A percentile compares a stretch with the other conserved stretches of the same genome.
Conservation (phyloP, 1,140 invertebrate species). For the Phenacoccus solenopsis region DNA sequence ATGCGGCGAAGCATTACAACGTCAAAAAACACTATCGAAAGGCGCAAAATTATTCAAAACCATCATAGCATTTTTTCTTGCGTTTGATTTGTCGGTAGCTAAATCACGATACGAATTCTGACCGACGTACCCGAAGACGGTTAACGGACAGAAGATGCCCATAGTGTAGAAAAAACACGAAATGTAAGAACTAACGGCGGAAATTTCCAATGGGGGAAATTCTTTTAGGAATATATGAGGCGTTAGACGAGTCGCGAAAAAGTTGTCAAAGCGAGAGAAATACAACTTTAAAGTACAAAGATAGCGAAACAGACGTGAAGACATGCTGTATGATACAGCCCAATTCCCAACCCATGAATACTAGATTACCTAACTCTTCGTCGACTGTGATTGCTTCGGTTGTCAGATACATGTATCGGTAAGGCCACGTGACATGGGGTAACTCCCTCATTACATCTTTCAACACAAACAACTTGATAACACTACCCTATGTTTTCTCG, state of each 20-base stretch:
- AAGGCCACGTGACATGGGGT: slow-evolving; percentile 15
- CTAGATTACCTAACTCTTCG: background rate
- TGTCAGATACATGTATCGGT: background rate
- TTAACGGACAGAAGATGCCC: too few relatives aligned
- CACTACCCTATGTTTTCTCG: background rate
- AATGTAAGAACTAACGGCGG: background rate
- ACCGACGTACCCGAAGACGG: background rate
- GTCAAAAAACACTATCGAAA: background rate
- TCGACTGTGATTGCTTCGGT: slow-evolving; percentile 8
- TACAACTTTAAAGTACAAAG: slow-evolving; percentile 9
- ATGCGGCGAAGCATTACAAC: background rate
- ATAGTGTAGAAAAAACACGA: background rate
- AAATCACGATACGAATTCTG: background rate
- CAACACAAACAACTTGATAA: slow-evolving; percentile 8
- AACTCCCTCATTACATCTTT: slow-evolving; percentile 12
- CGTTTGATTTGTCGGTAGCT: background rate
- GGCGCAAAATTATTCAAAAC: background rate
- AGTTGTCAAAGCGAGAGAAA: slow-evolving; percentile 17
- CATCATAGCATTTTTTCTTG: background rate
- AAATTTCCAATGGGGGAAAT: background rate
- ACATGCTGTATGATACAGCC: slow-evolving; percentile 10
- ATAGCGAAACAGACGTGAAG: slow-evolving; percentile 13
- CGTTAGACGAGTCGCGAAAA: background rate
- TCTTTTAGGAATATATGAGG: slow-evolving; percentile 4
- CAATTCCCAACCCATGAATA: slow-evolving; percentile 16